Conservation (phyloP, 1,140 invertebrate species). For the Drosophila fuyamai region DNA sequence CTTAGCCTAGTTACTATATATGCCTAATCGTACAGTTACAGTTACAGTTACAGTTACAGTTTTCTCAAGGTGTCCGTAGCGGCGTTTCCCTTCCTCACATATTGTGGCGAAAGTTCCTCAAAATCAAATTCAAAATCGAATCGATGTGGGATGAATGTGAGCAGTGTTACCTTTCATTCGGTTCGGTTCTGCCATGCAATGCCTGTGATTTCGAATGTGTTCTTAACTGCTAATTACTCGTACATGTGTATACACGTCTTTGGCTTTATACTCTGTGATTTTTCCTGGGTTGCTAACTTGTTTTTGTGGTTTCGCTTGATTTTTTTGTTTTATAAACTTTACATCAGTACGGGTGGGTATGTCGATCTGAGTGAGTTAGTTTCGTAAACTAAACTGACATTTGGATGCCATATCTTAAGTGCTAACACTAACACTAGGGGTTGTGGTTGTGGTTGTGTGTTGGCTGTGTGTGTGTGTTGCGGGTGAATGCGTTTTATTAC, state of each 20-base stretch:
- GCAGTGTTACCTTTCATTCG: background rate
- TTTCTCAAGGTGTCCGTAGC: conserved; percentile 76
- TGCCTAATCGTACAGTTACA: conserved; percentile 35
- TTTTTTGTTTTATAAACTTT: conserved; percentile 55
- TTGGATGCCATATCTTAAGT: conserved; percentile 28
- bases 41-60: conserved; percentile 50
- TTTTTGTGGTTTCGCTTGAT: conserved; percentile 24
- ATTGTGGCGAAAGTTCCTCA: conserved; percentile 47
- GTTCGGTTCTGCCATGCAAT: background rate
- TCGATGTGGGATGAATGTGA: conserved; percentile 16
- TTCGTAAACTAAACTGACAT: conserved; percentile 41
- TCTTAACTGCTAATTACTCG: conserved; percentile 33
- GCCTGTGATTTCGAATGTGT: conserved; percentile 4
- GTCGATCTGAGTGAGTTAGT: conserved; percentile 47
- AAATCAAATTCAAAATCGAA: conserved; percentile 43
- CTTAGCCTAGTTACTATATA: conserved; percentile 49
- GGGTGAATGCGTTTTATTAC: conserved; percentile 8
- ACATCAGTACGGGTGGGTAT: conserved; percentile 64
- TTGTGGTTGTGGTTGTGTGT: background rate
- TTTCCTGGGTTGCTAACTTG: conserved; percentile 58
- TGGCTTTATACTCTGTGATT: conserved; percentile 17
- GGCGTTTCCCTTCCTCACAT: conserved; percentile 62
- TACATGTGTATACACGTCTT: conserved; percentile 14
- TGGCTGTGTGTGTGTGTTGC: conserved; percentile 2
- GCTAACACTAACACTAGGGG: conserved; percentile 24